These are phyloP conservation scores for Eucriotettix oculatus DNA, from an alignment of 2,888 invertebrate species.

Conservation along the genomic window DNA sequence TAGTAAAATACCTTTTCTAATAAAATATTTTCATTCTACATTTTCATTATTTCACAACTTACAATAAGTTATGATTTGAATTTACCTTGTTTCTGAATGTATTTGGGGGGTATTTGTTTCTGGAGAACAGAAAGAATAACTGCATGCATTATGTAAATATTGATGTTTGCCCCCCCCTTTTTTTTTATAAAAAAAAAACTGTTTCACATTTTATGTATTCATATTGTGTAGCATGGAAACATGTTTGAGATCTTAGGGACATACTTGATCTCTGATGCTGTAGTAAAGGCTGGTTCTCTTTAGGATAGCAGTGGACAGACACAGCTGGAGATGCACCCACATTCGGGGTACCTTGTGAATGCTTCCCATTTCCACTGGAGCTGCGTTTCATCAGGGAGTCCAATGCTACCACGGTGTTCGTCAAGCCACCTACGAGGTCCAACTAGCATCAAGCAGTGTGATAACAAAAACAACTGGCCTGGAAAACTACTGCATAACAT, in stretches of 20 bases:
- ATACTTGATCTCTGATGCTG: conserved; percentile 4
- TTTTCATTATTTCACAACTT: too few relatives aligned
- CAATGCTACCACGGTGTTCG: conserved; percentile 9
- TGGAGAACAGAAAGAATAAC: too few relatives aligned
- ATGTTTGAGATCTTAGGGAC: not conserved
- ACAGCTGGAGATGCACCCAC: conserved; percentile 8
- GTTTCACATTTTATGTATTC: too few relatives aligned
- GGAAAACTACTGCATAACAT: not conserved
- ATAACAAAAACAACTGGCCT: not conserved
- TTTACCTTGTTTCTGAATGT: too few relatives aligned
- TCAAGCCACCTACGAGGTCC: conserved; percentile 5
- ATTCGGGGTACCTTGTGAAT: not conserved
- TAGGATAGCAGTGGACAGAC: conserved; percentile 13
- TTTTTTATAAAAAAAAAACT: too few relatives aligned
- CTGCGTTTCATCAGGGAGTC: conserved; percentile 4
- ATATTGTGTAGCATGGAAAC: too few relatives aligned
- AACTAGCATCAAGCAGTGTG: not conserved
- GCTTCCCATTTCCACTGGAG: conserved; percentile 1
- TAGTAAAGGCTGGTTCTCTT: conserved; percentile 19
- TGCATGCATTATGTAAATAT: too few relatives aligned
- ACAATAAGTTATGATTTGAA: too few relatives aligned
- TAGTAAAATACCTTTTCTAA: too few relatives aligned
- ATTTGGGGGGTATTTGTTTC: too few relatives aligned
- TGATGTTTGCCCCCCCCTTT: too few relatives aligned
- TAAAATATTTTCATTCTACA: too few relatives aligned